Evolutionary conservation across 2,888 invertebrate species (phyloP).

Genomic region (Caenorhabditis wallacei): DNA sequence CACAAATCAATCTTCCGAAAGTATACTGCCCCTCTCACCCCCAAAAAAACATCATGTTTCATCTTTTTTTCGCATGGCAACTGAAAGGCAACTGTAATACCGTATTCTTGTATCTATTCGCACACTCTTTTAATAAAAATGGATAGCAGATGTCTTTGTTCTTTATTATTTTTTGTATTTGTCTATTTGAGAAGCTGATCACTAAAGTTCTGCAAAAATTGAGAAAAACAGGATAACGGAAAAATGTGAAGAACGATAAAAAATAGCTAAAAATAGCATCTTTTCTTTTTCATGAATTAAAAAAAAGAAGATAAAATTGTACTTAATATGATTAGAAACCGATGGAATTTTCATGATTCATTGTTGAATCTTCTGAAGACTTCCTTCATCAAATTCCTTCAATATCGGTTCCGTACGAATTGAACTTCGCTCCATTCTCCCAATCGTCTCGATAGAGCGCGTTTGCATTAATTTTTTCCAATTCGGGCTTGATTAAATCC

Average conservation of each 20-base stretch:
- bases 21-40: slow-evolving; percentile 41
- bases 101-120: slow-evolving; percentile 18
- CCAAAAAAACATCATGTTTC: slow-evolving; percentile 25
- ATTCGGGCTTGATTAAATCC: background rate
- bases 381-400: no score
- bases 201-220: background rate
- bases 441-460: slow-evolving; percentile 15
- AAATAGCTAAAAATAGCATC: background rate
- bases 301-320: no score
- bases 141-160: slow-evolving; percentile 47
- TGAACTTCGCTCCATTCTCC: slow-evolving; percentile 12
- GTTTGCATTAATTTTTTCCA: background rate
- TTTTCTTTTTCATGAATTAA: no score
- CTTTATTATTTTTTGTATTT: slow-evolving; percentile 4
- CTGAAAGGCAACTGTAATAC: slow-evolving; percentile 45
- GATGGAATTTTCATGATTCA: no score
- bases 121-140: slow-evolving; percentile 40
- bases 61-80: slow-evolving; percentile 44
- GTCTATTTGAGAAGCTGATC: background rate
- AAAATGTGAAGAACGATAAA: background rate
- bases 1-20: slow-evolving; percentile 30
- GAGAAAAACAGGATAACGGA: no score
- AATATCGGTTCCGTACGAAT: no score
- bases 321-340: no score
- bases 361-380: no score